Percentiles rank a stretch among this genome's conserved stretches.
These are phyloP conservation scores for Pseudococcus viburni DNA, from an alignment of 2,888 invertebrate species.

Conservation along the genomic window DNA sequence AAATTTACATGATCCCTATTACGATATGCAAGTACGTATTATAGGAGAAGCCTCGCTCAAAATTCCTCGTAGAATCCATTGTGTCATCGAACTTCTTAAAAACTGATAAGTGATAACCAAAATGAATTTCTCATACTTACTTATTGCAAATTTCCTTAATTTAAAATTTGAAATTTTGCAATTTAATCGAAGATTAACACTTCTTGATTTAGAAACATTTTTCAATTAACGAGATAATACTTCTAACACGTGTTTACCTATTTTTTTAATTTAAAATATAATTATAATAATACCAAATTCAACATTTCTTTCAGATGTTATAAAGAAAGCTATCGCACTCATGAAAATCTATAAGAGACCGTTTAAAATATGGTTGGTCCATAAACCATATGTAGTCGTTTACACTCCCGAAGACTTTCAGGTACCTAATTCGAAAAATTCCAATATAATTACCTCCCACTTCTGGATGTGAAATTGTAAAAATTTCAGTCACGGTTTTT, in stretches of 20 bases:
- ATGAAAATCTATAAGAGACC: slow-evolving; percentile 28
- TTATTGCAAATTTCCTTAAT: too few relatives aligned
- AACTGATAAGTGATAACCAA: too few relatives aligned
- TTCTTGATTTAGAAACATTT: too few relatives aligned
- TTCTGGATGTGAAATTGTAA: neutral
- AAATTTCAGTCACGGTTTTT: neutral
- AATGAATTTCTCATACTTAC: too few relatives aligned
- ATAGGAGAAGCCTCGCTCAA: too few relatives aligned
- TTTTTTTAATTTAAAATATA: neutral
- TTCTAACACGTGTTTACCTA: neutral
- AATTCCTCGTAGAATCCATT: too few relatives aligned
- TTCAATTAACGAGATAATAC: too few relatives aligned
- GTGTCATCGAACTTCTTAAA: too few relatives aligned
- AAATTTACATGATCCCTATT: too few relatives aligned
- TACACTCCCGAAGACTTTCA: slow-evolving; percentile 52
- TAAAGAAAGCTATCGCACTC: slow-evolving; percentile 44
- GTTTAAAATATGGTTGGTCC: slow-evolving; percentile 37
- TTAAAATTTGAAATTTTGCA: too few relatives aligned
- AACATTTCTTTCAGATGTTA: slow-evolving; percentile 63
- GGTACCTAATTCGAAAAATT: slow-evolving; percentile 46
- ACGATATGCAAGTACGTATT: too few relatives aligned
- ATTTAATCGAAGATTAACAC: too few relatives aligned
- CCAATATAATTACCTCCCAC: neutral
- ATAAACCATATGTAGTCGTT: slow-evolving; percentile 53
- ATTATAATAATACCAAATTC: neutral